A percentile compares a stretch with the other conserved stretches of the same genome.
Conservation (phyloP, 2,888 invertebrate species). For the Pegoplata infirma region DNA sequence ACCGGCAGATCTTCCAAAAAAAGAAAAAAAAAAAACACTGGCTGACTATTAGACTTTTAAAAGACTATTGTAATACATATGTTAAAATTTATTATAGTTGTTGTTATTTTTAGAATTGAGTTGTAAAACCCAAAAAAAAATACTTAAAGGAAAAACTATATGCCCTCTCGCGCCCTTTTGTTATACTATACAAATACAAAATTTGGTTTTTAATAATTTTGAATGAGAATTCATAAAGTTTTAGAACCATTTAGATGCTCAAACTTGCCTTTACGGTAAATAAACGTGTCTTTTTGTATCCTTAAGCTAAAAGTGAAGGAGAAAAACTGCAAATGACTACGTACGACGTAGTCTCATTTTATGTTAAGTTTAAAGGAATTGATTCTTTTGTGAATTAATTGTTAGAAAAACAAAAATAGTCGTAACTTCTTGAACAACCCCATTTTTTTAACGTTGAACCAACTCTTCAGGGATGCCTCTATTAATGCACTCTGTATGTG, state of each 20-base stretch:
- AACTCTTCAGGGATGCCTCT: too few relatives aligned
- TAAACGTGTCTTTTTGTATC: not conserved
- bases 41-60: not conserved
- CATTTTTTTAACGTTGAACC: too few relatives aligned
- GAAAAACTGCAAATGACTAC: too few relatives aligned
- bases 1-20: slow-evolving; percentile 27
- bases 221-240: not conserved
- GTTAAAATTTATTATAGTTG: slow-evolving; percentile 35
- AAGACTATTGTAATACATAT: slow-evolving; percentile 38
- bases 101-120: slow-evolving; percentile 31
- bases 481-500: too few relatives aligned
- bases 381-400: not conserved
- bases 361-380: not conserved
- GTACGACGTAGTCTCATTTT: too few relatives aligned
- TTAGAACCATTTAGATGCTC: not conserved
- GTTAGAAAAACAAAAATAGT: too few relatives aligned
- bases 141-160: not conserved
- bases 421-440: too few relatives aligned
- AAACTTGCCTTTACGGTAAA: not conserved
- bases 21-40: too few relatives aligned
- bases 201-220: not conserved
- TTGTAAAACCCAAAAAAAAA: slow-evolving; percentile 26
- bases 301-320: not conserved
- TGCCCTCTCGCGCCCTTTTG: not conserved
- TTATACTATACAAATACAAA: not conserved